Evolutionary conservation across 2,888 invertebrate species (phyloP).

Genomic region (Oligia fasciuncula): DNA sequence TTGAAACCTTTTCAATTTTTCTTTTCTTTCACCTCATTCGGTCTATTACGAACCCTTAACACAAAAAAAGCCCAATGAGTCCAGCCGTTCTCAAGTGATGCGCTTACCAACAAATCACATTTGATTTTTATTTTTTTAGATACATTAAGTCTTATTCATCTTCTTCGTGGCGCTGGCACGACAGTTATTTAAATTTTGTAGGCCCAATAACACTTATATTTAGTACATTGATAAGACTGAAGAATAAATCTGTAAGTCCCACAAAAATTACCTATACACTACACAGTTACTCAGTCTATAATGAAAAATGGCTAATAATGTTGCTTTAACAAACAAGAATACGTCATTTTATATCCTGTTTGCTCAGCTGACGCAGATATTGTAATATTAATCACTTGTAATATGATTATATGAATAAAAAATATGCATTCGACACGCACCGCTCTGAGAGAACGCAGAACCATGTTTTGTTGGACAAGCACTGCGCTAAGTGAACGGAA

Average conservation of each 20-base stretch:
- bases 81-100: background rate
- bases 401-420: slow-evolving; percentile 29
- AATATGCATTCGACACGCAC: slow-evolving; percentile 36
- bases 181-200: no score
- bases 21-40: background rate
- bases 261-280: background rate
- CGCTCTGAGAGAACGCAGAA: slow-evolving; percentile 20
- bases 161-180: no score
- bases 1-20: accelerated
- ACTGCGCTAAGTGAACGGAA: slow-evolving; percentile 22
- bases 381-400: slow-evolving; percentile 37
- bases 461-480: background rate
- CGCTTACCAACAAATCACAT: background rate
- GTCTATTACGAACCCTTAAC: background rate
- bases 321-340: slow-evolving; percentile 40
- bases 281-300: background rate
- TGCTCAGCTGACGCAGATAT: slow-evolving; percentile 43
- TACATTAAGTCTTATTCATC: no score
- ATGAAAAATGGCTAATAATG: slow-evolving; percentile 9
- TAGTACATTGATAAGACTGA: background rate
- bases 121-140: background rate
- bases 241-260: background rate
- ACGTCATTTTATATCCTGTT: slow-evolving; percentile 38
- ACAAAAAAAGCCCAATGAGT: background rate
- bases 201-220: background rate